Percentiles rank a stretch among this genome's conserved stretches.
These are phyloP conservation scores for Microplitis deprimator DNA, from an alignment of 2,888 invertebrate species.

Conservation along the genomic window DNA sequence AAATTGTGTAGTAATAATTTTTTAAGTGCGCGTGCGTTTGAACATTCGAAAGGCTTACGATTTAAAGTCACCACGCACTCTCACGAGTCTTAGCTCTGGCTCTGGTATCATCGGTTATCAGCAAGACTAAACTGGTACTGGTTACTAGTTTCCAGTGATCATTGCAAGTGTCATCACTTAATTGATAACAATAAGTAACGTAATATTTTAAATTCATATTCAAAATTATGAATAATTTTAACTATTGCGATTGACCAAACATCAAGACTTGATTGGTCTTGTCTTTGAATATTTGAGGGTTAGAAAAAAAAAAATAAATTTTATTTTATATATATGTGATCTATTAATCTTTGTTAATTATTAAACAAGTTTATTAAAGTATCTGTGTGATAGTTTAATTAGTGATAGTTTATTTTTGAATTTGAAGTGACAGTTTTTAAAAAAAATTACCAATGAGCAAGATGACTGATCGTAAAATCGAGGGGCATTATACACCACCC, in stretches of 20 bases:
- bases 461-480: slow-evolving; percentile 54
- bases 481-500: slow-evolving; percentile 75
- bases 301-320: not conserved
- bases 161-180: not conserved
- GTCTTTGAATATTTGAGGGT: not conserved
- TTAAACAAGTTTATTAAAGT: not conserved
- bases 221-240: not conserved
- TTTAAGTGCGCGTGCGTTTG: not conserved
- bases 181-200: not conserved
- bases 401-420: not conserved
- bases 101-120: not conserved
- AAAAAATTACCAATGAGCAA: slow-evolving; percentile 14
- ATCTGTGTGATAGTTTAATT: not conserved
- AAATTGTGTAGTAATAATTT: not conserved
- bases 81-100: not conserved
- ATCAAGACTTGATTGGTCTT: not conserved
- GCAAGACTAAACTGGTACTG: not conserved
- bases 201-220: not conserved
- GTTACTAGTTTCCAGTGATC: not conserved
- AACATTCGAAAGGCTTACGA: not conserved
- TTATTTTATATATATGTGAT: not conserved
- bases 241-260: not conserved
- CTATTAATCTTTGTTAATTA: not conserved
- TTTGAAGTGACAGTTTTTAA: slow-evolving; percentile 22
- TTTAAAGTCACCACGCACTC: not conserved